Evolutionary conservation across 2,888 invertebrate genomes (phyloP).

Genomic region (Apomyelois bistriatella): DNA sequence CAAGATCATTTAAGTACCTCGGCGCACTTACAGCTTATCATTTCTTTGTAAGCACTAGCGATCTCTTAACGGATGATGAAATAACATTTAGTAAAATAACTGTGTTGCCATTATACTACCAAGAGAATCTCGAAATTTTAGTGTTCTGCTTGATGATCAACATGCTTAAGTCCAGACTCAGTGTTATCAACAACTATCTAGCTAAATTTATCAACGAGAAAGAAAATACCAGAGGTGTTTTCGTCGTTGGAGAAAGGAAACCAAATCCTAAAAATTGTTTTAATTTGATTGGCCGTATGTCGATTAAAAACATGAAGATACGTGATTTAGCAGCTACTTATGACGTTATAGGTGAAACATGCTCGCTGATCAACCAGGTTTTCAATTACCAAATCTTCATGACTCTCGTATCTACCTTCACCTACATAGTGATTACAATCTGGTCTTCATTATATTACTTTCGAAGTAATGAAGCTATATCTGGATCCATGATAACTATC

Average conservation of each 20-base stretch:
- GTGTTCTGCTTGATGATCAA: slow-evolving; percentile 41
- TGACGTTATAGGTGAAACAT: slow-evolving; percentile 43
- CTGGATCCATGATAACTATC: slow-evolving; percentile 33
- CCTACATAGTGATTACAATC: slow-evolving; percentile 47
- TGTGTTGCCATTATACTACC: slow-evolving; percentile 30
- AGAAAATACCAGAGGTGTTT: slow-evolving; percentile 30
- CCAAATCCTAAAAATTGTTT: slow-evolving; percentile 22
- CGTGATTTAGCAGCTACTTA: slow-evolving; percentile 44
- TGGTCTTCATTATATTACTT: slow-evolving; percentile 47
- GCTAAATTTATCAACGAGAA: slow-evolving; percentile 36
- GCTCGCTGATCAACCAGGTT: slow-evolving; percentile 40
- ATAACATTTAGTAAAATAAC: slow-evolving; percentile 20
- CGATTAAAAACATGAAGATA: slow-evolving; percentile 39
- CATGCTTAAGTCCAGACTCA: slow-evolving; percentile 39
- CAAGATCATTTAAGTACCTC: slow-evolving; percentile 24
- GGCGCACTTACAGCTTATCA: slow-evolving; percentile 25
- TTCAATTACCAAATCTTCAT: slow-evolving; percentile 57
- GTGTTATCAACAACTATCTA: slow-evolving; percentile 41
- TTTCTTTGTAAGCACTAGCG: slow-evolving; percentile 21
- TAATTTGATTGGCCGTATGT: slow-evolving; percentile 35
- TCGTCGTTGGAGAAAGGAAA: slow-evolving; percentile 31
- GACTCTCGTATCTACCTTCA: slow-evolving; percentile 48
- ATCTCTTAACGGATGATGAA: slow-evolving; percentile 24
- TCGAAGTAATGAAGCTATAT: slow-evolving; percentile 27
- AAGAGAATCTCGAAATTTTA: slow-evolving; percentile 45